Percentiles rank a stretch among this genome's conserved stretches.
Conservation (phyloP, 2,888 invertebrate species). For the Scaptomyza polygonia region DNA sequence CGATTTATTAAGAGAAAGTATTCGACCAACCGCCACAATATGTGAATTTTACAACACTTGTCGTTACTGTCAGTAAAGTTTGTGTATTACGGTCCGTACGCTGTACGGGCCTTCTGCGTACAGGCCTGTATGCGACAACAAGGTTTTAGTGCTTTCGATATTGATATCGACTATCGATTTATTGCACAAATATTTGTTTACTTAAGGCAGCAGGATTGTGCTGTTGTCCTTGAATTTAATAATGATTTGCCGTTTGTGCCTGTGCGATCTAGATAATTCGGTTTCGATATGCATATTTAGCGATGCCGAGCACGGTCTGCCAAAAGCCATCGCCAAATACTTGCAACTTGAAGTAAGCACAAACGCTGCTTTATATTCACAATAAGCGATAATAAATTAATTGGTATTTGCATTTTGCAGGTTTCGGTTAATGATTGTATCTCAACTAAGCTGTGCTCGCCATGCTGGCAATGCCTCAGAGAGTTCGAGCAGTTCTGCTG, state of each 20-base stretch:
- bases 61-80: too few relatives aligned
- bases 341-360: conserved; percentile 41
- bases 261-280: conserved; percentile 45
- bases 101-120: too few relatives aligned
- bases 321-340: conserved; percentile 55
- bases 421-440: conserved; percentile 54
- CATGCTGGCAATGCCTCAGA: conserved; percentile 55
- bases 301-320: conserved; percentile 45
- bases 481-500: conserved; percentile 65
- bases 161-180: not conserved
- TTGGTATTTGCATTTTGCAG: conserved; percentile 26
- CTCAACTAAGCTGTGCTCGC: conserved; percentile 59
- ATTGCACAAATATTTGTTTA: conserved; percentile 13
- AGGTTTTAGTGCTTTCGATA: not conserved
- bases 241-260: conserved; percentile 77
- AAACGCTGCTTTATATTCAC: not conserved
- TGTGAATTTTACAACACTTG: too few relatives aligned
- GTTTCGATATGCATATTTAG: conserved; percentile 47
- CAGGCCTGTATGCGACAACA: too few relatives aligned
- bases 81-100: too few relatives aligned
- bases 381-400: not conserved
- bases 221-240: conserved; percentile 13
- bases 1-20: too few relatives aligned
- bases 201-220: too few relatives aligned
- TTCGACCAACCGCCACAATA: too few relatives aligned